Base-by-base conservation (phyloP, 1,140 invertebrate genomes). In the Drosophila ohnishii region DNA sequence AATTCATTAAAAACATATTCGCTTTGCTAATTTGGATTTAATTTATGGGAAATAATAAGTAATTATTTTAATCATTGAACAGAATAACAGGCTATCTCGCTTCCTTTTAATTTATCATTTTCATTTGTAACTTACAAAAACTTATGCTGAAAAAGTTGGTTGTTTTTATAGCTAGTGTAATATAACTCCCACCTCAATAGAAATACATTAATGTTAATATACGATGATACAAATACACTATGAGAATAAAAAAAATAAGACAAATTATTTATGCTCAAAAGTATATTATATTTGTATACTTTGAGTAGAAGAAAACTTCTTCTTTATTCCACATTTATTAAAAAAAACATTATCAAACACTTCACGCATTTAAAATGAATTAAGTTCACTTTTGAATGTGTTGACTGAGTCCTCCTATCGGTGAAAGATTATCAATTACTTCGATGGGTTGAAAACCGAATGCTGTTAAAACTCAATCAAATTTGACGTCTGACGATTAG, bases 401-500 rank as follows among this genome's bases (percentile, higher is more conserved):
- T 55, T 34, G 39, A 64, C 39, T 30, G 13, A 35, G 25, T 1
- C 45, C 14, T 42, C 14, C 13, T 13, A n/a, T 22, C 2, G 34
- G 9, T 45, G 30, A n/a, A 32, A 61, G 53, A 75, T 82, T 67
- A 87, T 86, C 83, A 82, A 78, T 86, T 72, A 75, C 14, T 39
- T 65, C 16, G 44, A 47, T 45, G 42, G 47, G 61, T 6, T 57
- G 45, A 30, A 25, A 61, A 14, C 34, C 65, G 63, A 61, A 57
- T 59, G 39, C 65, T 70, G 78, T 81, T 78, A 51, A 82, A 87
- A 75, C 62, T 78, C 82, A 82, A 78, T 85, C 82, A 87, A 75
- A 72, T 42, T 67, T 82, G 82, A 82, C 78, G 75, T 75, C 22
- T 55, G 65, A 82, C 82, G 83, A 85, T 85, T 85, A 85, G 82